Base-by-base conservation (phyloP, 2,113 vertebrate genomes). In the Isurus oxyrinchus region DNA sequence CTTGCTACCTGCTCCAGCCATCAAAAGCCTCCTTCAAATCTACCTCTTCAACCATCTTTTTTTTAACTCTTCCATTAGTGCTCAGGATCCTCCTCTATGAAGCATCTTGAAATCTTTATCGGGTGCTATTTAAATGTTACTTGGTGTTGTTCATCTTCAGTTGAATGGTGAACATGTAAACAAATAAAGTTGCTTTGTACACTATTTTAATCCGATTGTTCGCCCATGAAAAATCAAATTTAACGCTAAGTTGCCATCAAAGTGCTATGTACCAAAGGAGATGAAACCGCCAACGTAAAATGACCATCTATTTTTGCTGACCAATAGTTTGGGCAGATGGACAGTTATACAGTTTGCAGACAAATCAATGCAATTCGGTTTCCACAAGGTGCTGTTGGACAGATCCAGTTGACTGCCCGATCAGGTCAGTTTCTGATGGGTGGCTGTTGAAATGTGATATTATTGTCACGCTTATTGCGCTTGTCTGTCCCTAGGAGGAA, bases 401-500 rank as follows among this genome's bases (percentile, higher is more conserved):
- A 94, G 90, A 94, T 94, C 59, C 59, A 94, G 90, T 94, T 63
- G 90, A 40, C 59, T 66, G 81, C 53, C 49, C 53, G 11, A 90
- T 90, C 57, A 63, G 90, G 59, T 94, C 90, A 63, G 59, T 35
- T 66, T 94, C 90, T 63, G 16, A 94, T 94, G 59, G 35, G 59
- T 94, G 59, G 63, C n/a, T 94, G 90, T 94, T 94, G 59, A 94
- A 94, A 40, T 94, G 59, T 61, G 90, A 93, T 63, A 88, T 59
- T 63, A 63, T 94, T 69, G 94, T 72, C 94, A 69, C 94, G 11
- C 63, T 95, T 72, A 95, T 63, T 95, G 40, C 94, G 23, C 63
- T 72, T 69, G 40, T 95, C 49, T 95, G 44, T 95, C 66, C 94
- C 25, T 97, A 98, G 98, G 97, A 97, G 97, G 3, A 5, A 96